Base-by-base conservation (phyloP, 1,140 invertebrate genomes). In the Steinernema khuongi region DNA sequence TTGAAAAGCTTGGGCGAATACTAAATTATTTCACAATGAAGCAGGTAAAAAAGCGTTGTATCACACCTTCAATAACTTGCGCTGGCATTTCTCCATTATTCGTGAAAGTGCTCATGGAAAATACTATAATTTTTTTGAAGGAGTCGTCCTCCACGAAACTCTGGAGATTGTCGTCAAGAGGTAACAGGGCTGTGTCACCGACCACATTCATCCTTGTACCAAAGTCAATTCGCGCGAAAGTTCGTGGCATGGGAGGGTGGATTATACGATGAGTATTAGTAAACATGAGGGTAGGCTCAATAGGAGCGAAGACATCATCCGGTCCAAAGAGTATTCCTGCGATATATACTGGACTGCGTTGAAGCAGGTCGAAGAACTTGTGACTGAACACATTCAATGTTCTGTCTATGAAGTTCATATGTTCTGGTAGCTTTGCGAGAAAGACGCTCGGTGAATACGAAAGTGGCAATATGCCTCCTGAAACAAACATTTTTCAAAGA, bases 151-250 rank as follows among this genome's bases (percentile, higher is more conserved):
- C 50, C 50, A 60, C 22, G 19, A 60, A 60, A 7, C 26, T 60
- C 7, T n/a, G 50, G 26, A 60, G 70, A 60, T 71, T 66, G 4
- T 71, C 70, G 22, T 73, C 71, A n/a, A 71, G 26, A 2, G 71
- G 31, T 1, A 69, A 74, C 18, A n/a, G 70, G 26, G 70, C n/a
- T 2, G 68, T 1, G 19, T 73, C 71, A 28, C 7, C 1, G n/a
- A 18, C 68, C 4, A 60, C 50, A 26, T 60, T 60, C 14, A 14
- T 60, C 7, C 50, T 14, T 22, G 19, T 14, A 14, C 50, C 50
- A 26, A 60, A 14, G 22, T 60, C 50, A 22, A 60, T 60, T 26
- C 50, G 11, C 14, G 50, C 50, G 50, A 60, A 60, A 60, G 50
- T 60, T 2, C 22, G 11, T 22, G 50, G 50, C 4, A 60, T 7